Conservation (phyloP, 1,140 invertebrate genomes). For the Formica exsecta region DNA sequence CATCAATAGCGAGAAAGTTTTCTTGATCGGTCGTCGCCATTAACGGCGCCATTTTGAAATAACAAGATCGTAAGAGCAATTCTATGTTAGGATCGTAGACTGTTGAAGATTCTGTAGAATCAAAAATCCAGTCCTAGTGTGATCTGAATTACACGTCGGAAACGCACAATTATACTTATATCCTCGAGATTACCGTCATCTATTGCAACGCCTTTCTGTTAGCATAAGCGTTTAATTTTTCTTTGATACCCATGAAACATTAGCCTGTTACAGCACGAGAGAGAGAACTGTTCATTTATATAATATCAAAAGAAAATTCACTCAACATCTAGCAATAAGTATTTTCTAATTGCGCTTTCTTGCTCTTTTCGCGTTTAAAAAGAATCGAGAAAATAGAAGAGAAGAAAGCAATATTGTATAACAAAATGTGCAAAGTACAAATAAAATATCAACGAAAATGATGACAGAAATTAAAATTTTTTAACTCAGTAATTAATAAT, state of each 20-base stretch:
- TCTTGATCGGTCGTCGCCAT: neutral
- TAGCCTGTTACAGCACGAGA: conserved; percentile 13
- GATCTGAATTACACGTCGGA: neutral
- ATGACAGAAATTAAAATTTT: neutral
- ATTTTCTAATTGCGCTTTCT: neutral
- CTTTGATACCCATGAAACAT: conserved; percentile 30
- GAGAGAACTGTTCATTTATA: conserved; percentile 33
- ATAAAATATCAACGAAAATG: neutral
- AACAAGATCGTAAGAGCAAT: conserved; percentile 24
- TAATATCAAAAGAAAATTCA: conserved; percentile 28
- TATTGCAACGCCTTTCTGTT: neutral
- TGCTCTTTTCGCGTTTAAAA: neutral
- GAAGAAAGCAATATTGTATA: neutral
- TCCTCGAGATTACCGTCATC: conserved; percentile 7
- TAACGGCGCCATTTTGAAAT: conserved; percentile 41
- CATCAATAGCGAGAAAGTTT: conserved; percentile 51
- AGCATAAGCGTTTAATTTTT: neutral
- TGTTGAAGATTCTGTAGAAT: neutral
- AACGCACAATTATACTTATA: neutral
- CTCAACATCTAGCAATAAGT: neutral
- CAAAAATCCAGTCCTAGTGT: neutral
- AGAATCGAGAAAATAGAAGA: neutral
- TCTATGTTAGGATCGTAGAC: neutral
- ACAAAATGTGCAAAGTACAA: neutral
- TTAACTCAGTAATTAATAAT: neutral